Evolutionary conservation across 2,888 invertebrate genomes (phyloP), one percentile per base, ranked within the genome.

Genomic region (Lacanobia wlatinum): DNA sequence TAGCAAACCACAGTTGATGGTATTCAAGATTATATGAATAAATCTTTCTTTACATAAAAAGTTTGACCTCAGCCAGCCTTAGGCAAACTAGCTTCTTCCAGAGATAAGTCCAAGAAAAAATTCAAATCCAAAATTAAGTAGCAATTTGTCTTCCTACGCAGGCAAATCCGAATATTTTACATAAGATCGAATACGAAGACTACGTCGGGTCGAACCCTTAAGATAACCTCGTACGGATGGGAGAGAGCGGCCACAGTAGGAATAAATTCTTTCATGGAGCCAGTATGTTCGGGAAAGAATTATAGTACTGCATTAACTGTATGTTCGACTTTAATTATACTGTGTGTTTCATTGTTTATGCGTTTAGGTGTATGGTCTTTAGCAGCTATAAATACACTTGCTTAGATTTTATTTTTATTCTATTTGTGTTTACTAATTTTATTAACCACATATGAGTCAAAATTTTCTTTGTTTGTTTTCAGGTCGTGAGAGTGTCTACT

Each of bases 61-160:
- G 55, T 55, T 59, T 53, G 66, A 78, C 67, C 66, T 58, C 28
- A 43, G 43, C 43, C 46, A 68, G 62, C 64, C 40, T 78, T 34
- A 67, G 43, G 48, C 55, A 60, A 67, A 67, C 74, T 79, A 79
- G 53, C 38, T 53, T 58, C 72, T 52, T 55, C 12, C 58, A 67
- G 14, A 73, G 79, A 78, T 80, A 80, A 83, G 62, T 62, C 34
- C 52, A 58, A 58, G 59, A 74, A 83, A 74, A 81, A 80, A 81
- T 72, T 67, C 69, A 64, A 72, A 84, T 70, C 69, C 78, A 64
- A 78, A 78, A 76, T 82, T 80, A 84, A 82, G 80, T 77, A 77
- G 80, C 77, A 73, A 85, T 83, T 83, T 85, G 73, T 85, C 83
- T 84, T 76, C 73, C 66, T 59, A 61, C 80, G 80, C 53, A 71